Evolutionary conservation across 2,797 vertebrate species (phyloP).

Genomic region (Pseudochirops cupreus): DNA sequence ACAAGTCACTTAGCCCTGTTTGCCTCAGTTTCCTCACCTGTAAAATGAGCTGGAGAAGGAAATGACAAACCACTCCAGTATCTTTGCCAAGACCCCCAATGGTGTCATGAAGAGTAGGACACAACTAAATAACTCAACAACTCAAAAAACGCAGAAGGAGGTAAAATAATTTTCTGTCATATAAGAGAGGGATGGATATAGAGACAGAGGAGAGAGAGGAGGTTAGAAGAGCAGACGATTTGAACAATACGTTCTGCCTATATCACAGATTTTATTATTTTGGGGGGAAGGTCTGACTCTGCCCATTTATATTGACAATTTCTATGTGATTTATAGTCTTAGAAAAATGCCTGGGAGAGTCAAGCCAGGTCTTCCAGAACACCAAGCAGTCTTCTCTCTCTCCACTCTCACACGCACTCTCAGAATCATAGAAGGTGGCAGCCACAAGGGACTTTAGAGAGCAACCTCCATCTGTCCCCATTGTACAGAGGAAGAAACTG

Average conservation of each 20-base stretch:
- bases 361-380: background rate
- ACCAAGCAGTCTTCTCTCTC: background rate
- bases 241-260: background rate
- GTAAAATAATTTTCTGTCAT: background rate
- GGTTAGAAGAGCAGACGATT: background rate
- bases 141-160: background rate
- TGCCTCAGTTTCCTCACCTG: background rate
- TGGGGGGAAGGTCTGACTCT: background rate
- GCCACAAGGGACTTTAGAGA: background rate
- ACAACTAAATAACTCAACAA: background rate
- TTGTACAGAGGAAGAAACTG: slow-evolving; percentile 54
- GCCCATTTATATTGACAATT: background rate
- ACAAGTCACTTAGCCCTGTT: background rate
- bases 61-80: background rate
- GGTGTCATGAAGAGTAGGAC: background rate
- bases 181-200: background rate
- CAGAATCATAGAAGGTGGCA: background rate
- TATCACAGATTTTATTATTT: background rate
- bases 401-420: background rate
- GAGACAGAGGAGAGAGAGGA: background rate
- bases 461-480: background rate
- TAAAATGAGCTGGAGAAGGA: background rate
- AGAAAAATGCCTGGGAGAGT: background rate
- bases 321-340: background rate
- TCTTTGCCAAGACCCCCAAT: background rate